Percentiles rank a stretch among this genome's conserved stretches.
phyloP scores from a whole-genome alignment of 1,140 invertebrate species.

The Solenopsis fugax region DNA sequence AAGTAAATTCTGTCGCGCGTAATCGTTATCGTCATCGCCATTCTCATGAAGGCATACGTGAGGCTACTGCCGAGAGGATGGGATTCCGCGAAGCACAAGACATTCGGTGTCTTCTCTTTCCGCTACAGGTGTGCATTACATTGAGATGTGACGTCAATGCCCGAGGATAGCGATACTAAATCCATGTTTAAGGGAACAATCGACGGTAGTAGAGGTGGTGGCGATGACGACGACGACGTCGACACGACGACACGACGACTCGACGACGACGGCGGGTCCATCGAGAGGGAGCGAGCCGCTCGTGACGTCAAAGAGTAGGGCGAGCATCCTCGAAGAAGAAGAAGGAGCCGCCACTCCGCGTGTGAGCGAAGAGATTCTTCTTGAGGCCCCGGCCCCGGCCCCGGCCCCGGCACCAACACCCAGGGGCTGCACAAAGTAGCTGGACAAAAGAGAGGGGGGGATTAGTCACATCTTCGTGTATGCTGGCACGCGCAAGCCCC shows the following conservation, averaged over 20 bases:
- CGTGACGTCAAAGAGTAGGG: conserved; percentile 60
- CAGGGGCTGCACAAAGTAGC: conserved; percentile 24
- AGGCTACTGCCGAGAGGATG: background rate
- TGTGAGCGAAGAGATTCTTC: conserved; percentile 8
- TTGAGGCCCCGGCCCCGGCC: background rate
- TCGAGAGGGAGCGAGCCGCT: conserved; percentile 17
- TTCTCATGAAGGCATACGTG: background rate
- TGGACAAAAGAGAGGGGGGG: conserved; percentile 19
- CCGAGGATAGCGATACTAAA: conserved; percentile 4
- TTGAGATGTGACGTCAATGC: conserved; percentile 29
- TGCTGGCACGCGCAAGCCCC: conserved; percentile 46
- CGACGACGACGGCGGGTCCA: background rate
- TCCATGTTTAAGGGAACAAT: conserved; percentile 49
- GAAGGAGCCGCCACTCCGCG: conserved; percentile 12
- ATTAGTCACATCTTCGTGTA: conserved; percentile 47
- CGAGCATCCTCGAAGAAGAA: conserved; percentile 48
- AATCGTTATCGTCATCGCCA: conserved; percentile 15
- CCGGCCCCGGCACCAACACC: too few relatives aligned
- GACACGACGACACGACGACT: too few relatives aligned
- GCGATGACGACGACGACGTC: too few relatives aligned
- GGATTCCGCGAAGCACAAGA: conserved; percentile 21
- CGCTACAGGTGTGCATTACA: conserved; percentile 2
- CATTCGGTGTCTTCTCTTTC: conserved; percentile 23
- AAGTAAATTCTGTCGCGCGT: conserved; percentile 28
- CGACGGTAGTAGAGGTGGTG: background rate